Evolutionary conservation across 64 coral and sea anemone genomes (phyloP), one percentile per base, ranked within the genome.

Genomic region (Porites australiensis): DNA sequence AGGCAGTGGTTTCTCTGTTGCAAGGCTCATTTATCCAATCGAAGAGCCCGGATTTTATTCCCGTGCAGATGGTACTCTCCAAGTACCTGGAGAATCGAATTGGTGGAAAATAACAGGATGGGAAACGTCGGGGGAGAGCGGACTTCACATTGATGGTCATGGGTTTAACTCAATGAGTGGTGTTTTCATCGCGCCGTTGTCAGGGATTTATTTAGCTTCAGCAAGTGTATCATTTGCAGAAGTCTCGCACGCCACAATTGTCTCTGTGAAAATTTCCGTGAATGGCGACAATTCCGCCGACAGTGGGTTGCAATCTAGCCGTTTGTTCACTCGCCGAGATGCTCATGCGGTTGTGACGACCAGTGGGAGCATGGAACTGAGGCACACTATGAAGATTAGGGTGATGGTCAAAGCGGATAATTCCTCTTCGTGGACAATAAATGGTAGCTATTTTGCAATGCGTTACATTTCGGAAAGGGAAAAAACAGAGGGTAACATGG

Each of bases 1-100:
- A 15, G 92, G 92, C 50, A 94, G 92, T 10, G 92, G 92, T 5
- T 94, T 89, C 58, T 89, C 92, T 18, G 44, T 94, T 58, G 77
- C 86, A n/a, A 89, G 92, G 59, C 60, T 94, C 18, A 94, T 94
- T 46, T 94, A 88, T 70, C 92, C 92, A 19, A 58, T 88, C 48
- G 92, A 94, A 72, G 58, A 94, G 73, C 65, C 92, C 3, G 92
- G 92, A 21, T 94, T 94, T 94, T 81, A 89, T 54, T 65, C 86
- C 52, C 75, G 68, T 19, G 74, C 89, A 82, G 44, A 27, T 6
- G 22, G 52, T 65, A 6, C 12, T 81, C 3, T 79, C 13, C 74
- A 47, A 59, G 50, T 82, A 62, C 15, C 23, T 49, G 19, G 44
- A 19, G 15, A 49, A 14, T 65, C 74, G 4, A 50, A 44, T 44